Percentiles rank a stretch among this genome's conserved stretches.
These are phyloP conservation scores for Carlito syrichta DNA, from an alignment of 2,113 vertebrate species.

Conservation along the genomic window DNA sequence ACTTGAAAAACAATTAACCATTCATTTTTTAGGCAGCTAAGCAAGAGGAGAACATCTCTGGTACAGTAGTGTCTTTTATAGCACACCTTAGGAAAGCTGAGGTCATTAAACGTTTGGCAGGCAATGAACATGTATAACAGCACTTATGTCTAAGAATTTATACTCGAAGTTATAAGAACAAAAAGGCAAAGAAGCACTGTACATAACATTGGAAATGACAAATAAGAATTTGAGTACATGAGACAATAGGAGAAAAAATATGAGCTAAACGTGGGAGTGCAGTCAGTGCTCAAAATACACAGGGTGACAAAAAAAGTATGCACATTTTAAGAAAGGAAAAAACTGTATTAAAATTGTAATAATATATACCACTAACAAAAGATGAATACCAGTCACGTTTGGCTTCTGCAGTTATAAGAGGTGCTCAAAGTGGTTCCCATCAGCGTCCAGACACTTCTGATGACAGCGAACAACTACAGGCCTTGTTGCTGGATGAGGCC, in stretches of 20 bases:
- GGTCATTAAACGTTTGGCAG: accelerated
- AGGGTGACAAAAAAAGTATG: too few species aligned
- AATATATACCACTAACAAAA: too few species aligned
- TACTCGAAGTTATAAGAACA: not conserved
- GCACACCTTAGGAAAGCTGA: too few species aligned
- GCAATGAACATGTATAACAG: accelerated
- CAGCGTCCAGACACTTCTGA: too few species aligned
- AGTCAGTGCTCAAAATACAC: not conserved
- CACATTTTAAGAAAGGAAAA: too few species aligned
- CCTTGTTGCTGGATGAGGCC: too few species aligned
- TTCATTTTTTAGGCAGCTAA: not conserved
- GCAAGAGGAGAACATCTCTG: not conserved
- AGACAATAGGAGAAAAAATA: not conserved
- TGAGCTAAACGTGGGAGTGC: too few species aligned
- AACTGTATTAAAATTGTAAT: too few species aligned
- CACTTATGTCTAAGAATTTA: not conserved
- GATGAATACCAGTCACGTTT: too few species aligned
- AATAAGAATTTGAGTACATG: accelerated
- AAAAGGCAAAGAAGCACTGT: not conserved
- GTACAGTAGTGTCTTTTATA: not conserved
- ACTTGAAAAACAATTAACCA: not conserved
- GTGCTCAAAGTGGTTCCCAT: too few species aligned
- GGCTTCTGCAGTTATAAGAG: too few species aligned
- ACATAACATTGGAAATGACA: not conserved
- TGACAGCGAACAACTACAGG: too few species aligned